Evolutionary conservation across 2,888 invertebrate species (phyloP).

Genomic region (Scaptomyza flava): DNA sequence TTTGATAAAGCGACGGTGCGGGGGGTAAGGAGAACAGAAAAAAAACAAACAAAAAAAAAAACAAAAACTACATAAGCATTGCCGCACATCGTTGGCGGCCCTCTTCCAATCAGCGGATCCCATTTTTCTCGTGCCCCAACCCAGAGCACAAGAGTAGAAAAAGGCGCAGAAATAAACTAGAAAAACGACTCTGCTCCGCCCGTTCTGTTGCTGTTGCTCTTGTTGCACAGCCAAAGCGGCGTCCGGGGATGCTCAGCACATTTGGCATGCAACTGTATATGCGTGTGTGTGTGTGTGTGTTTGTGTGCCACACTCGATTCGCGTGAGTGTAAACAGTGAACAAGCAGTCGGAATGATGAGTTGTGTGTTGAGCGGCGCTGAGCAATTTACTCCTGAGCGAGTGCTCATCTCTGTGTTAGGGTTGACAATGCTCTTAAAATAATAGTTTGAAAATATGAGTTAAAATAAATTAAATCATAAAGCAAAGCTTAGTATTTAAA

Average conservation of each 20-base stretch:
- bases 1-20: too few relatives aligned
- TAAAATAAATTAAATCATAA: not conserved
- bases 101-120: conserved; percentile 78
- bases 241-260: conserved; percentile 9
- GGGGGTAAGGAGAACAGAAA: not conserved
- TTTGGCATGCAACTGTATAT: conserved; percentile 10
- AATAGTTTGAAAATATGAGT: not conserved
- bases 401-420: conserved; percentile 21
- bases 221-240: conserved; percentile 45
- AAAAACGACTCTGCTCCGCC: conserved; percentile 80
- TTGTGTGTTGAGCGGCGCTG: conserved; percentile 17
- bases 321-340: conserved; percentile 40
- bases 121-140: conserved; percentile 61
- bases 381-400: conserved; percentile 23
- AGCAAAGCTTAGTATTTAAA: not conserved
- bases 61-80: conserved; percentile 64
- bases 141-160: conserved; percentile 46
- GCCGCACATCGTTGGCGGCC: conserved; percentile 53
- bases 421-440: conserved; percentile 28
- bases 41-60: not conserved
- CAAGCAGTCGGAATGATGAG: conserved; percentile 3
- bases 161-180: conserved; percentile 73
- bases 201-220: conserved; percentile 34
- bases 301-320: conserved; percentile 25
- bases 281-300: conserved; percentile 9